Conservation (phyloP, 35 echinoderm and acorn worm genomes). For the Amphiura filiformis region DNA sequence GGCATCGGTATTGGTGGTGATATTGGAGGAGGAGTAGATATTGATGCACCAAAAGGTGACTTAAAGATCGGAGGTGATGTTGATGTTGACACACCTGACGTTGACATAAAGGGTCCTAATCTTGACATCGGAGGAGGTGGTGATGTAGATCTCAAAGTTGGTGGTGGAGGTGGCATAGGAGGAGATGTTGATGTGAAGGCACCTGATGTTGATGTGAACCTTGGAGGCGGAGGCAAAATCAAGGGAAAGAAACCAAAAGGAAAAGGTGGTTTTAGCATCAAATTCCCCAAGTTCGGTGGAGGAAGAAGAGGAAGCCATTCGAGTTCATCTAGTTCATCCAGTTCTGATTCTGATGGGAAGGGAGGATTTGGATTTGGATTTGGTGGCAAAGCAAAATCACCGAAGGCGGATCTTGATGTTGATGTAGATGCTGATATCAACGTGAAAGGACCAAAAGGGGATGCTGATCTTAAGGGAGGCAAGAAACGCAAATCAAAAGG, state of each 20-base stretch:
- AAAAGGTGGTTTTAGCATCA: constrained; percentile 56
- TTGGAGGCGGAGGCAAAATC: neutral
- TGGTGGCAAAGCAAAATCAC: constrained; percentile 18
- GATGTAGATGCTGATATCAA: constrained; percentile 32
- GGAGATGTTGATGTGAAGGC: constrained; percentile 12
- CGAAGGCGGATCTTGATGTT: constrained; percentile 6
- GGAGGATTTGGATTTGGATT: constrained; percentile 42
- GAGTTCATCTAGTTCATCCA: neutral
- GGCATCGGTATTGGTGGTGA: constrained; percentile 7
- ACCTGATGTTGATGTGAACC: neutral
- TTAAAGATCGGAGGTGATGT: neutral
- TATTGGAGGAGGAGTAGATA: constrained; percentile 28
- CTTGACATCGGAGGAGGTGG: neutral
- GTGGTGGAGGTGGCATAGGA: neutral
- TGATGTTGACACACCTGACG: neutral
- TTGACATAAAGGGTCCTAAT: constrained; percentile 16
- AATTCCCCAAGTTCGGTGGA: constrained; percentile 53
- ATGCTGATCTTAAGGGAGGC: constrained; percentile 21
- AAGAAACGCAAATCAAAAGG: constrained; percentile 4
- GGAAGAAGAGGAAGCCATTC: constrained; percentile 30
- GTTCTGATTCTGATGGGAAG: constrained; percentile 21
- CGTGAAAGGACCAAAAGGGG: constrained; percentile 15
- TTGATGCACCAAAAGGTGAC: neutral
- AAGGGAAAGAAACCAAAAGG: constrained; percentile 43
- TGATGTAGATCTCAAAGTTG: constrained; percentile 4